A percentile compares a stretch with the other conserved stretches of the same genome.
These are phyloP conservation scores for Melinaea marsaeus DNA, from an alignment of 2,888 invertebrate genomes.

Conservation along the genomic window DNA sequence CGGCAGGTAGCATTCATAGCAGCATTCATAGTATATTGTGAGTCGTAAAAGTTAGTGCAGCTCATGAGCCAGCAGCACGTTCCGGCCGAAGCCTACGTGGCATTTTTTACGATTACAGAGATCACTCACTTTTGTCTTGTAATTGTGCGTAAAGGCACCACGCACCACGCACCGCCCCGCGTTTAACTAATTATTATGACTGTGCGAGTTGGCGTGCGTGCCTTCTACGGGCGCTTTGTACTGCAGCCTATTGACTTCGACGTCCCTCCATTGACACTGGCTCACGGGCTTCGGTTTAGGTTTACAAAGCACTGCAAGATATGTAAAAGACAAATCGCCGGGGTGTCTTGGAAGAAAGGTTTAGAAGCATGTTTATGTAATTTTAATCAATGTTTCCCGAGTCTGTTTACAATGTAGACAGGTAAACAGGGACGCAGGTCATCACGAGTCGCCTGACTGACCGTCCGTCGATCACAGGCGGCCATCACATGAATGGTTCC, in stretches of 20 bases:
- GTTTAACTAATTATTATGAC: not conserved
- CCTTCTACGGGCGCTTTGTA: not conserved
- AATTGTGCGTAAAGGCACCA: constrained; percentile 9
- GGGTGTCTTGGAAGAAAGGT: no score
- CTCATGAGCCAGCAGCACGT: constrained; percentile 31
- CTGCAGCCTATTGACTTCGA: no score
- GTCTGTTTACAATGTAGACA: constrained; percentile 1
- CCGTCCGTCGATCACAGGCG: constrained; percentile 20
- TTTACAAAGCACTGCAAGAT: no score
- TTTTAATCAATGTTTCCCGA: not conserved
- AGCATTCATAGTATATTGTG: constrained; percentile 44
- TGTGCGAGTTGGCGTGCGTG: not conserved
- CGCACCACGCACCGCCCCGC: not conserved
- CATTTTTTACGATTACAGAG: constrained; percentile 24
- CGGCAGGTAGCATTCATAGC: constrained; percentile 49
- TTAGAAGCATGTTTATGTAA: no score
- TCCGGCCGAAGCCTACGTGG: constrained; percentile 33
- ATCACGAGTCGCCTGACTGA: constrained; percentile 7
- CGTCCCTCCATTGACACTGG: no score
- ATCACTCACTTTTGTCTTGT: constrained; percentile 20
- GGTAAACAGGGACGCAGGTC: not conserved
- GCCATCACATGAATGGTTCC: constrained; percentile 20
- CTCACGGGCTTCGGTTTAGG: no score
- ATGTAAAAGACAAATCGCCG: no score
- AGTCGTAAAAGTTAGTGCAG: constrained; percentile 40